Evolutionary conservation across 2,113 vertebrate genomes (phyloP).

Genomic region (Zootoca vivipara): DNA sequence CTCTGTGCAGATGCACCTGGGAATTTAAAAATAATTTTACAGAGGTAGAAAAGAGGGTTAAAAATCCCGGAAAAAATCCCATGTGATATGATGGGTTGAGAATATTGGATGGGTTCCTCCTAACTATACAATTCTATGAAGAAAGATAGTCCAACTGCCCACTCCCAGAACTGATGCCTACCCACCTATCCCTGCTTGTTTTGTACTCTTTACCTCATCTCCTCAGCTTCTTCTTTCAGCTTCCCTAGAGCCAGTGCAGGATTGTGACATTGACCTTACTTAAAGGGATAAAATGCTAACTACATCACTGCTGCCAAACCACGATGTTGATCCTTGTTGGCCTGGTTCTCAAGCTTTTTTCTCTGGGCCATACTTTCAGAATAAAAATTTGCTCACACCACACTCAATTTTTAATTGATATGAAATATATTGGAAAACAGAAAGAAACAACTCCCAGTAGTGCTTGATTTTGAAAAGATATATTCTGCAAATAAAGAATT

Average conservation of each 20-base stretch:
- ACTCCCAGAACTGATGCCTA: neutral
- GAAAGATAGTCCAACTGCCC: no score
- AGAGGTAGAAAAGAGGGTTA: neutral
- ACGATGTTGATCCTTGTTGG: neutral
- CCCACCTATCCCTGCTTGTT: neutral
- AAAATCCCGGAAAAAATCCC: neutral
- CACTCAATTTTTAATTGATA: no score
- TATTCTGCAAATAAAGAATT: no score
- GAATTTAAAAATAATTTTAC: neutral
- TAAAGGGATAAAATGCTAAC: neutral
- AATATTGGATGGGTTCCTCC: no score
- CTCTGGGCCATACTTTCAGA: no score
- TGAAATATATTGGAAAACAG: no score
- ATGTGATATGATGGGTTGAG: neutral
- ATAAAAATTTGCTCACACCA: no score
- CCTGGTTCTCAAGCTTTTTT: neutral
- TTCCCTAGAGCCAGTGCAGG: neutral
- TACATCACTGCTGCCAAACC: neutral
- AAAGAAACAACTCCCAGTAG: no score
- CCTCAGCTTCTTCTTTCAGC: neutral
- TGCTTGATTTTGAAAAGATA: no score
- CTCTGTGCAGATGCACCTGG: neutral
- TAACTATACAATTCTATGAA: neutral
- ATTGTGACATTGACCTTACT: neutral
- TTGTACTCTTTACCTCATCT: neutral